phyloP scores from a whole-genome alignment of 2,113 vertebrate genomes.

The Bothrops jararaca region DNA sequence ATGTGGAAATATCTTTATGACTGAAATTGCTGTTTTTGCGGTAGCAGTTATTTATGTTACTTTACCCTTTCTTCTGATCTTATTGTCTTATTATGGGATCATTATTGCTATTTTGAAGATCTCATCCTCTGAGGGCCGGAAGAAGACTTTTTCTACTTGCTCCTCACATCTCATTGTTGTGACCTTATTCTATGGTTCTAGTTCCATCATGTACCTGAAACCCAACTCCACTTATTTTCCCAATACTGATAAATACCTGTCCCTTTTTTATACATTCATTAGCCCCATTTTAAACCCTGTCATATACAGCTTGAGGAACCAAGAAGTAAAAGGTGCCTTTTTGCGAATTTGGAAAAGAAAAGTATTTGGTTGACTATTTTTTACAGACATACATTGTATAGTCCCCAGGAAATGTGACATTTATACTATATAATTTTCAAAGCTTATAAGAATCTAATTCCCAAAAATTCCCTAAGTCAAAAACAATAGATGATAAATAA shows the following conservation, averaged over 20 bases:
- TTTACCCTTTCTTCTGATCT: constrained; percentile 6
- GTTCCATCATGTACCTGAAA: background rate
- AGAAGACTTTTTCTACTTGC: constrained; percentile 1
- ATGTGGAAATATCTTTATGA: constrained; percentile 43
- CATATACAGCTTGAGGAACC: too few species aligned
- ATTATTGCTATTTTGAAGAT: background rate
- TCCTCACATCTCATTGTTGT: background rate
- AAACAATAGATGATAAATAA: background rate
- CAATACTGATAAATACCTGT: too few species aligned
- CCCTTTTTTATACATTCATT: too few species aligned
- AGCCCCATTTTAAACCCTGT: too few species aligned
- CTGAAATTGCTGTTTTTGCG: constrained; percentile 50
- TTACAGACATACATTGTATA: too few species aligned
- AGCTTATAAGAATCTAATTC: too few species aligned
- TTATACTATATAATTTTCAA: background rate
- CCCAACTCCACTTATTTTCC: too few species aligned
- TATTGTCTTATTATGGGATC: constrained; percentile 3
- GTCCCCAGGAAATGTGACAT: background rate
- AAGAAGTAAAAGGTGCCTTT: too few species aligned
- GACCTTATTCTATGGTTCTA: background rate
- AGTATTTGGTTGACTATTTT: too few species aligned
- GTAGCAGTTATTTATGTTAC: background rate
- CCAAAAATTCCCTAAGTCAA: background rate
- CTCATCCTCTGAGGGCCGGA: background rate
- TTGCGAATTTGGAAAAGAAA: too few species aligned